These are phyloP conservation scores for Apotomis betuletana DNA, from an alignment of 2,888 invertebrate genomes.

Conservation along the genomic window DNA sequence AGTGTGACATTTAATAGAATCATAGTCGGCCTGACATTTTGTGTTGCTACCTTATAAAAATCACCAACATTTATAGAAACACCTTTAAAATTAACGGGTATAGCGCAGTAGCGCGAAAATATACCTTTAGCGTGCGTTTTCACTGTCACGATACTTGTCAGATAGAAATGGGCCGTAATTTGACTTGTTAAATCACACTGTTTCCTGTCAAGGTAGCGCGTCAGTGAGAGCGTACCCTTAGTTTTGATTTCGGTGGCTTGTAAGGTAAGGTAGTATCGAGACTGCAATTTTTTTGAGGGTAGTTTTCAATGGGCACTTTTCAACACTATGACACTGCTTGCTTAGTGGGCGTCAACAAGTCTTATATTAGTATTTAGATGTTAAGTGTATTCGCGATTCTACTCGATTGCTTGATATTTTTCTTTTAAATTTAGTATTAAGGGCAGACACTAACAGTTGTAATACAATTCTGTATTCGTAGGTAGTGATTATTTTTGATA, in stretches of 20 bases:
- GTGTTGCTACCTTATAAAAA: conserved; percentile 22
- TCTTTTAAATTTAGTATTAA: conserved; percentile 3
- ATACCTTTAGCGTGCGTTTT: too few species aligned
- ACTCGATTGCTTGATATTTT: conserved; percentile 26
- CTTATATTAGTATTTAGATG: conserved; percentile 51
- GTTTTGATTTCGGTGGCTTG: neutral
- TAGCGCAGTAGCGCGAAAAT: too few species aligned
- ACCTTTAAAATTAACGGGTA: neutral
- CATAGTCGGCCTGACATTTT: conserved; percentile 32
- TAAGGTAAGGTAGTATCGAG: conserved; percentile 3
- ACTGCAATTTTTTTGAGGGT: conserved; percentile 8
- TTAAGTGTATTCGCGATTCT: conserved; percentile 50
- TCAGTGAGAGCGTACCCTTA: too few species aligned
- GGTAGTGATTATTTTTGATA: conserved; percentile 13
- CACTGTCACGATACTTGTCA: too few species aligned
- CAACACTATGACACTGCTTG: conserved; percentile 45
- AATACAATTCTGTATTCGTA: neutral
- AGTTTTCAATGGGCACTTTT: conserved; percentile 45
- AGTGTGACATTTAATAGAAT: conserved; percentile 20
- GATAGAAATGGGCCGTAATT: too few species aligned
- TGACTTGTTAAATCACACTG: too few species aligned
- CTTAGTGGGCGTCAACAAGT: conserved; percentile 57
- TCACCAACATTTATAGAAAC: neutral
- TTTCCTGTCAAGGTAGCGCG: too few species aligned
- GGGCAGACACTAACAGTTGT: conserved; percentile 21